Evolutionary conservation across 2,797 vertebrate genomes (phyloP), one percentile per base, ranked within the genome.

Genomic region (Petrocephalus schoutedeni): DNA sequence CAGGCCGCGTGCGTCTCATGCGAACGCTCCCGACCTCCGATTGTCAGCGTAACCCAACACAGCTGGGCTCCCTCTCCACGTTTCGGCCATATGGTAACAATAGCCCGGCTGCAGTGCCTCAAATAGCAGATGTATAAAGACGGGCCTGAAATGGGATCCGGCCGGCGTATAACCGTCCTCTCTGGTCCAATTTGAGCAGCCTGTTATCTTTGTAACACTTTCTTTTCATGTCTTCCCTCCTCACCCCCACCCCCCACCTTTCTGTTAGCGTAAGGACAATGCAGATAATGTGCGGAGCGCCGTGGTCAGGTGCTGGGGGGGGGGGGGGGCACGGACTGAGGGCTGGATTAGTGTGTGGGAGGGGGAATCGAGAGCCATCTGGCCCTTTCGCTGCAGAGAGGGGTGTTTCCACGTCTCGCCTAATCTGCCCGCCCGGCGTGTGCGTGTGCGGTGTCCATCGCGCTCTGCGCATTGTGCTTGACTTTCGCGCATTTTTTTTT

Each of bases 291-390:
- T 32, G 53, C 49, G n/a, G 12, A 41, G 86, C 4, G 36, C 51
- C 51, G 49, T 54, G 51, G 51, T 87, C 67, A 87, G 86, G 86
- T 87, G 64, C 49, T 56, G 49, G 59, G 59, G 1, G 45, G 49
- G 61, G 61, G 64, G 64, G 83, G 86, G 88, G 91, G 92, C 92
- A 90, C 91, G 91, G 93, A 92, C 91, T 94, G 93, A 94, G 93
- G 92, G 92, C 91, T 89, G 94, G 95, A 95, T 96, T 95, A 95
- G 91, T 93, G 94, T 93, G 19, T 92, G 92, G 93, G 93, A 93
- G 93, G 92, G 92, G 93, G 92, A 94, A 95, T 94, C 95, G 95
- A 91, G 93, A 92, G 94, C 95, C 95, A 96, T 95, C 95, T 96
- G 95, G 94, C 93, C 93, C 56, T 80, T 77, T 77, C 45, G 12